Evolutionary conservation across 1,140 invertebrate genomes (phyloP).

Genomic region (Oryctes rhinoceros): DNA sequence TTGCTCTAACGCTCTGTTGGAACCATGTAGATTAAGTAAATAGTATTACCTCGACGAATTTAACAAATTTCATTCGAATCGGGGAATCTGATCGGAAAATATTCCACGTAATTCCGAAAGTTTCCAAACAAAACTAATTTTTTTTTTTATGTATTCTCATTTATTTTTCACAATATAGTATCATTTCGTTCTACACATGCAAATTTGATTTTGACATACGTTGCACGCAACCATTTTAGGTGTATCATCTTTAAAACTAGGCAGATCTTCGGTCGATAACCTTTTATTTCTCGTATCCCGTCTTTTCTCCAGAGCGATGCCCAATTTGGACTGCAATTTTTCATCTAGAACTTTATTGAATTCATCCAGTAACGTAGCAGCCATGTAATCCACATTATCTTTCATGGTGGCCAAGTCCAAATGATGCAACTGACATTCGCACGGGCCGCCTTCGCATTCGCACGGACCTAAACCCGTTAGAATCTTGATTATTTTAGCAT

Average conservation of each 20-base stretch:
- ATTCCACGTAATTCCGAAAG: too few species aligned
- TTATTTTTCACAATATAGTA: neutral
- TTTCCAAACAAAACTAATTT: too few species aligned
- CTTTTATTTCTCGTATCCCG: neutral
- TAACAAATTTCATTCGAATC: too few species aligned
- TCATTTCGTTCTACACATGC: neutral
- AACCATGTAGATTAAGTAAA: too few species aligned
- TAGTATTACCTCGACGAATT: too few species aligned
- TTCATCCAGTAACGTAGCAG: neutral
- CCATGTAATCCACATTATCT: neutral
- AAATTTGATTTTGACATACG: neutral
- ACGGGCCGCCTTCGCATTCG: neutral
- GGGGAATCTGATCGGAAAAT: too few species aligned
- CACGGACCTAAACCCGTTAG: slow-evolving; percentile 2
- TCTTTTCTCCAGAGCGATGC: neutral
- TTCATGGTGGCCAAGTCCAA: neutral
- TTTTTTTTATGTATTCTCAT: neutral
- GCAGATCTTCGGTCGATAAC: neutral
- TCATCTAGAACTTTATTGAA: neutral
- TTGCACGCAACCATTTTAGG: neutral
- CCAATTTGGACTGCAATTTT: neutral
- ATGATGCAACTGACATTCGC: slow-evolving; percentile 14
- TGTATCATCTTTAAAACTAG: neutral
- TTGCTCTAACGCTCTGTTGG: too few species aligned
- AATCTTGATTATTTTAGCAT: neutral